Conservation (phyloP, 2,113 vertebrate species). For the Alethe diademata region DNA sequence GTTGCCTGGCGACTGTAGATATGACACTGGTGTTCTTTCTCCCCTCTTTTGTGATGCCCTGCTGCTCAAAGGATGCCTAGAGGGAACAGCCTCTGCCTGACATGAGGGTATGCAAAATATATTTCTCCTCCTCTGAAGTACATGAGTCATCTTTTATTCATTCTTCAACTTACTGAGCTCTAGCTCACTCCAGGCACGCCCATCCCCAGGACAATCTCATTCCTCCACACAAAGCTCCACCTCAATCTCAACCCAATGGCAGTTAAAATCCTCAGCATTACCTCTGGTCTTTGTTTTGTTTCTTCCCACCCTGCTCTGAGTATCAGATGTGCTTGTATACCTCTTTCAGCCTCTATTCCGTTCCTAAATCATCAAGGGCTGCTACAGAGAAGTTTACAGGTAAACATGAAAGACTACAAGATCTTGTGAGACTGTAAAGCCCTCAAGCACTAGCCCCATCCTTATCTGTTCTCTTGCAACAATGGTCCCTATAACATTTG, state of each 20-base stretch:
- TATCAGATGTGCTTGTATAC: neutral
- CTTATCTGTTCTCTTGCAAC: neutral
- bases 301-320: rapidly evolving
- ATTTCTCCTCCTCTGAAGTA: neutral
- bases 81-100: neutral
- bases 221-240: rapidly evolving
- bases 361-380: neutral
- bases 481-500: neutral
- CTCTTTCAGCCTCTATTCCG: neutral
- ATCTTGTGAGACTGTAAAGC: neutral
- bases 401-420: neutral
- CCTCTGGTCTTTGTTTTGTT: neutral
- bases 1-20: neutral
- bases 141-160: neutral
- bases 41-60: neutral
- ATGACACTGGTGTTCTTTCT: neutral
- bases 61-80: neutral
- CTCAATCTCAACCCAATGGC: neutral
- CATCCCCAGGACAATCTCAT: neutral
- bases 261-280: neutral
- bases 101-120: neutral
- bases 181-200: neutral
- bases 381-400: neutral
- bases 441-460: neutral
- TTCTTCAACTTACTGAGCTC: neutral